A percentile compares a stretch with the other conserved stretches of the same genome.
These are phyloP conservation scores for Platyrinchus mystaceus DNA, from an alignment of 2,797 vertebrate genomes.

Conservation along the genomic window DNA sequence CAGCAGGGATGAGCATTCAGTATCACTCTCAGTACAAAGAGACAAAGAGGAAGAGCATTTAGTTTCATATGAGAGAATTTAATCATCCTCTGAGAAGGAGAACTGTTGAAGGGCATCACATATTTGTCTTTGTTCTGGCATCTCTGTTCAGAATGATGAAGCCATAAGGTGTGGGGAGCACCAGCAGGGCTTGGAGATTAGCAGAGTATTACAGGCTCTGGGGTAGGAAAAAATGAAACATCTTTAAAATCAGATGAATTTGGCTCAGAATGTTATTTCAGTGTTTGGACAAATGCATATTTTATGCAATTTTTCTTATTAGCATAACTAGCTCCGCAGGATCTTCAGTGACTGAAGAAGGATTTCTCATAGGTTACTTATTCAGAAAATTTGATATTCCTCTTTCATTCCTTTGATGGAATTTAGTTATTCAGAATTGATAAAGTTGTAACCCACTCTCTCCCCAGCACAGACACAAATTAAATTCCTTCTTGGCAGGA, in stretches of 20 bases:
- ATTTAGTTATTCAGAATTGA: not conserved
- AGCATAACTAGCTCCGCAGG: not conserved
- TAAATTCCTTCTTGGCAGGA: not conserved
- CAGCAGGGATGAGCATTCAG: not conserved
- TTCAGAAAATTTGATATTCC: not conserved
- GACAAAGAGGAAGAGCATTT: not conserved
- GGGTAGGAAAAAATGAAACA: not conserved
- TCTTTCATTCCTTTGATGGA: not conserved
- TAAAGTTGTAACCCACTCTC: not conserved
- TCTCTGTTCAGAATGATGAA: not conserved
- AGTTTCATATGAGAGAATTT: not conserved
- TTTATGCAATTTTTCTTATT: not conserved
- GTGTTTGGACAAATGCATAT: not conserved
- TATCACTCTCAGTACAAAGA: not conserved
- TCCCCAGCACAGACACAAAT: not conserved
- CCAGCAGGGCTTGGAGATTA: not conserved
- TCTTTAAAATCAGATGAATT: not conserved
- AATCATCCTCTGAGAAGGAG: not conserved
- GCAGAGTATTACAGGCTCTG: not conserved
- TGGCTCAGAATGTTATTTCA: not conserved
- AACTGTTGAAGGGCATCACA: not conserved
- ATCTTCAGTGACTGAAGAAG: not conserved
- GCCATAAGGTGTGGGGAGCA: not conserved
- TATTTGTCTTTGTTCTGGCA: not conserved
- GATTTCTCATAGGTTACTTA: slow-evolving; percentile 9